Conservation (phyloP, 2,888 invertebrate species). For the Acleris emargana region DNA sequence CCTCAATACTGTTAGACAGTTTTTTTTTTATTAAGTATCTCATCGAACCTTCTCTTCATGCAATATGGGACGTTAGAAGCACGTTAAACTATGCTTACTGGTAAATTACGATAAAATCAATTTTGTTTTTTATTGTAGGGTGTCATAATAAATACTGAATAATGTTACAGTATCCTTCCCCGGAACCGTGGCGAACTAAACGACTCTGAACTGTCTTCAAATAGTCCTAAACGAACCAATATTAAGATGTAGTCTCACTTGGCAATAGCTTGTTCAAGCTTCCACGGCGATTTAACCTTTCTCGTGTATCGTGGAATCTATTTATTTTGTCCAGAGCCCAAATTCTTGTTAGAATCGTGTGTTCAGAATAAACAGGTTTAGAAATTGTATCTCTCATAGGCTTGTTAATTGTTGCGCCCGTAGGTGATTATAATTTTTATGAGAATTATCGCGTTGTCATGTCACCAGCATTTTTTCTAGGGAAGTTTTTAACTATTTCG, state of each 20-base stretch:
- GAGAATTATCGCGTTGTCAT: slow-evolving; percentile 47
- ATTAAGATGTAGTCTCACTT: slow-evolving; percentile 61
- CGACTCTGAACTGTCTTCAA: slow-evolving; percentile 47
- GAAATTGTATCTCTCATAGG: slow-evolving; percentile 72
- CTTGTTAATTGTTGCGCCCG: slow-evolving; percentile 77
- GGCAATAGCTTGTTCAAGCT: slow-evolving; percentile 53
- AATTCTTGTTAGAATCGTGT: slow-evolving; percentile 80
- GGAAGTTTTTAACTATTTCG: too few species aligned
- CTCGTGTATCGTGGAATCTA: slow-evolving; percentile 79
- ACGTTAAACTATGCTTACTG: slow-evolving; percentile 62
- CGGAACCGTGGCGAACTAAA: slow-evolving; percentile 64
- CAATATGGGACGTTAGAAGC: slow-evolving; percentile 10
- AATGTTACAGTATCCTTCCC: slow-evolving; percentile 64
- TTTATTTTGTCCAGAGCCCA: slow-evolving; percentile 79
- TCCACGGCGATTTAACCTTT: slow-evolving; percentile 65
- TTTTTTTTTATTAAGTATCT: slow-evolving; percentile 57
- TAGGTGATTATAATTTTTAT: slow-evolving; percentile 67
- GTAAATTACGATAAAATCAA: slow-evolving; percentile 74
- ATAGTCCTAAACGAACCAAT: slow-evolving; percentile 57
- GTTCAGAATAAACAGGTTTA: slow-evolving; percentile 74
- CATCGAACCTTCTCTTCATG: background rate
- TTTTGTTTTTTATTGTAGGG: slow-evolving; percentile 77
- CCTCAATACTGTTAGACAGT: slow-evolving; percentile 51
- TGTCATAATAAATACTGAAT: slow-evolving; percentile 80
- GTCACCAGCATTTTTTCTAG: too few species aligned